Conservation (phyloP, 64 coral and sea anemone species). For the Actinia equina region DNA sequence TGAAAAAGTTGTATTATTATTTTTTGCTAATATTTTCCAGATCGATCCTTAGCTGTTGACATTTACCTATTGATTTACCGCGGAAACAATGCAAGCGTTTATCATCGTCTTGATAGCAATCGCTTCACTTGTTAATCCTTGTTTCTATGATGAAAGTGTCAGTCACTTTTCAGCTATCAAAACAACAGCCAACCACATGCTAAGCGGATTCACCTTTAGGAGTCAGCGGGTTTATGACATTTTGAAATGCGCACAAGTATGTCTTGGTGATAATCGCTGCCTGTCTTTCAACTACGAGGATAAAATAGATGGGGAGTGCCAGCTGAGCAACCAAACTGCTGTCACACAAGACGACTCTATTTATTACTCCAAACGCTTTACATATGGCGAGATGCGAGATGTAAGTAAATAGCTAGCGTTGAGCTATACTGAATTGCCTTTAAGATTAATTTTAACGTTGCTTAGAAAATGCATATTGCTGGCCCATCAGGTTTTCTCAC, state of each 20-base stretch:
- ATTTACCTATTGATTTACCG: no score
- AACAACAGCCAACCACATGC: not conserved
- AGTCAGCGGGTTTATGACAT: not conserved
- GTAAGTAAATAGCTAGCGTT: not conserved
- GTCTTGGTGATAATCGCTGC: not conserved
- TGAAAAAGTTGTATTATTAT: no score
- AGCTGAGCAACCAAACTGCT: not conserved
- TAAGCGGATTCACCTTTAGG: not conserved
- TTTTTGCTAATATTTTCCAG: no score
- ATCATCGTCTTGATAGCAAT: no score
- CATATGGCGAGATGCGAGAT: not conserved
- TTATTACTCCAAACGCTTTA: not conserved
- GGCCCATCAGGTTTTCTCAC: not conserved
- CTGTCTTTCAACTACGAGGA: not conserved
- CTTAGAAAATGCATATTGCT: no score
- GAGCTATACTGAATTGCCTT: no score
- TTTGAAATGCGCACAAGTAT: not conserved
- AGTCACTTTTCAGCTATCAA: not conserved
- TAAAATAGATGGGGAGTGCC: constrained; percentile 20
- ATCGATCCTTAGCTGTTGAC: no score
- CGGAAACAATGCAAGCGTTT: no score
- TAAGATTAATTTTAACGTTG: no score
- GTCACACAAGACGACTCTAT: not conserved
- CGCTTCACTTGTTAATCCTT: not conserved
- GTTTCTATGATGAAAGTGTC: not conserved